A percentile compares a stretch with the other conserved stretches of the same genome.
phyloP scores from a whole-genome alignment of 2,888 invertebrate species.

The Tenthredo livida region DNA sequence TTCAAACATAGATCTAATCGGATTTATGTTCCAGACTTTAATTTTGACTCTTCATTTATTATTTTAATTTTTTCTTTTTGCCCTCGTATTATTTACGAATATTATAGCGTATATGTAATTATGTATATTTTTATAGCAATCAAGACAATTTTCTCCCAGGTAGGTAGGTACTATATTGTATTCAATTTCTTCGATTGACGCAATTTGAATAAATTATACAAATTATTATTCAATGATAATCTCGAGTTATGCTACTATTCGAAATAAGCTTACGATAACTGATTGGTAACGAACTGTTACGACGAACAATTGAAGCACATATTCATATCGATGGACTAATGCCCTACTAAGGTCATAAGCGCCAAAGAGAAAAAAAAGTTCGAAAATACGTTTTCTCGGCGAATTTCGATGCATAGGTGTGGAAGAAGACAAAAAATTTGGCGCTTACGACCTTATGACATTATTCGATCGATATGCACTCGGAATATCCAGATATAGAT shows the following conservation, averaged over 20 bases:
- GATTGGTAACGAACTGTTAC: background rate
- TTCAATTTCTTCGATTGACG: constrained; percentile 1
- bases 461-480: background rate
- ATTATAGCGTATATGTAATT: background rate
- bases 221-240: background rate
- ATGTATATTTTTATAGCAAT: too few species aligned
- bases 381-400: too few species aligned
- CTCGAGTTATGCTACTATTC: background rate
- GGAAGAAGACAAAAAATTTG: too few species aligned
- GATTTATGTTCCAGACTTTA: too few species aligned
- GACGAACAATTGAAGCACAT: background rate
- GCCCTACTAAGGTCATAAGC: too few species aligned
- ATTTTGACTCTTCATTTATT: background rate
- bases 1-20: too few species aligned
- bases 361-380: too few species aligned
- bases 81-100: background rate
- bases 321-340: too few species aligned
- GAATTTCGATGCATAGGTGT: too few species aligned
- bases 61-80: too few species aligned
- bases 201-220: background rate
- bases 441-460: too few species aligned
- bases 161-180: background rate
- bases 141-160: background rate
- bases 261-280: background rate
- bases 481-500: background rate